Evolutionary conservation across 2,888 invertebrate genomes (phyloP).

Genomic region (Gari tellinella): DNA sequence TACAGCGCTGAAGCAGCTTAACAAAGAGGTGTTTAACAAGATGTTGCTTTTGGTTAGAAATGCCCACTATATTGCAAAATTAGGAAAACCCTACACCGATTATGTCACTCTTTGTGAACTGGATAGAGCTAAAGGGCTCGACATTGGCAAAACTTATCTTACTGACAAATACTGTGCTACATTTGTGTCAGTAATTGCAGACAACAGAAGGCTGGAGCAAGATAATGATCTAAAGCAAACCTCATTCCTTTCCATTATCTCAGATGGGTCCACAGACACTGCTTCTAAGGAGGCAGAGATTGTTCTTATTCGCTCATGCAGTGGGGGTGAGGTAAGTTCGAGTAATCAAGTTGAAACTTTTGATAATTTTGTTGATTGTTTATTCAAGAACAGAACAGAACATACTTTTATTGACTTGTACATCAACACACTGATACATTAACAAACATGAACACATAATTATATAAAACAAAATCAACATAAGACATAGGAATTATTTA

Average conservation of each 20-base stretch:
- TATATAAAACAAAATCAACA: too few relatives aligned
- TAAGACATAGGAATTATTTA: too few relatives aligned
- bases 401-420: too few relatives aligned
- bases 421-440: too few relatives aligned
- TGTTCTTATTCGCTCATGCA: not conserved
- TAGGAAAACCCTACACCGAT: slow-evolving; percentile 10
- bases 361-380: too few relatives aligned
- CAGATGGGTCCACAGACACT: slow-evolving; percentile 23
- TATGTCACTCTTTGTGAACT: slow-evolving; percentile 10
- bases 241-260: slow-evolving; percentile 12
- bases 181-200: slow-evolving; percentile 9
- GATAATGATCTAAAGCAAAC: not conserved
- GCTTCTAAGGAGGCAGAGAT: slow-evolving; percentile 14
- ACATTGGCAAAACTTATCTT: slow-evolving; percentile 5
- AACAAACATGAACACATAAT: too few relatives aligned
- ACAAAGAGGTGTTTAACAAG: not conserved
- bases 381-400: too few relatives aligned
- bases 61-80: slow-evolving; percentile 17
- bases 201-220: slow-evolving; percentile 2
- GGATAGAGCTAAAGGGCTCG: slow-evolving; percentile 14
- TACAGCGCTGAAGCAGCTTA: not conserved
- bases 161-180: slow-evolving; percentile 17
- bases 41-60: slow-evolving; percentile 8
- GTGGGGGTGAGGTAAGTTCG: slow-evolving; percentile 12
- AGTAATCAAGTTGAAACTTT: too few relatives aligned